phyloP scores from a whole-genome alignment of 2,797 vertebrate species.

The Eulemur rubriventer region DNA sequence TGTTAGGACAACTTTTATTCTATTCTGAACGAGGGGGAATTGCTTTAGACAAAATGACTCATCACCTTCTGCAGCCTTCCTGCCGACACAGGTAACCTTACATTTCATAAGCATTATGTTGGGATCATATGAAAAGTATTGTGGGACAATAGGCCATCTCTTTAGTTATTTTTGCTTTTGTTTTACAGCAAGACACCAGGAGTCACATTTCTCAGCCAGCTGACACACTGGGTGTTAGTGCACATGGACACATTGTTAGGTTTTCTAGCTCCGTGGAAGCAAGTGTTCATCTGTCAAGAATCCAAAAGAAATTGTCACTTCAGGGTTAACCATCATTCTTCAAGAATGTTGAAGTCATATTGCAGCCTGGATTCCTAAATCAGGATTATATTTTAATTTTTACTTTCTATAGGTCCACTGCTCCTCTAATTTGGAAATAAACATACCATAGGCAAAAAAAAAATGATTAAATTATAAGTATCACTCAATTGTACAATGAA shows the following conservation, averaged over 20 bases:
- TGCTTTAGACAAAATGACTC: not conserved
- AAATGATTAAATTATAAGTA: not conserved
- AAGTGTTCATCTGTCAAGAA: not conserved
- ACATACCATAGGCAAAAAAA: not conserved
- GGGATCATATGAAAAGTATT: not conserved
- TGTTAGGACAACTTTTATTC: not conserved
- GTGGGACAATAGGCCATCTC: not conserved
- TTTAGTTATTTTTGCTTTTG: slow-evolving; percentile 38
- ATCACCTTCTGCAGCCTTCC: not conserved
- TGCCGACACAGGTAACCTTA: not conserved
- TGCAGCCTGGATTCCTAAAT: not conserved
- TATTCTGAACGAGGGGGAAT: not conserved
- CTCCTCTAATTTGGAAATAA: not conserved
- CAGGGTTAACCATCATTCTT: not conserved
- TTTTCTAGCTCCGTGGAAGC: not conserved
- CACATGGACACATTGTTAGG: not conserved
- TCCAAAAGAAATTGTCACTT: not conserved
- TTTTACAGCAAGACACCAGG: not conserved
- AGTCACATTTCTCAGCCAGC: not conserved
- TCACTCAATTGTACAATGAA: not conserved
- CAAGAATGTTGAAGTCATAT: not conserved
- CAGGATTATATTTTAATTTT: not conserved
- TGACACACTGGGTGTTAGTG: not conserved
- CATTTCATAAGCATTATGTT: not conserved
- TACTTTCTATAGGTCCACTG: not conserved